Percentiles rank a stretch among this genome's conserved stretches.
phyloP scores from a whole-genome alignment of 2,113 vertebrate genomes.

The Trichomycterus rosablanca region DNA sequence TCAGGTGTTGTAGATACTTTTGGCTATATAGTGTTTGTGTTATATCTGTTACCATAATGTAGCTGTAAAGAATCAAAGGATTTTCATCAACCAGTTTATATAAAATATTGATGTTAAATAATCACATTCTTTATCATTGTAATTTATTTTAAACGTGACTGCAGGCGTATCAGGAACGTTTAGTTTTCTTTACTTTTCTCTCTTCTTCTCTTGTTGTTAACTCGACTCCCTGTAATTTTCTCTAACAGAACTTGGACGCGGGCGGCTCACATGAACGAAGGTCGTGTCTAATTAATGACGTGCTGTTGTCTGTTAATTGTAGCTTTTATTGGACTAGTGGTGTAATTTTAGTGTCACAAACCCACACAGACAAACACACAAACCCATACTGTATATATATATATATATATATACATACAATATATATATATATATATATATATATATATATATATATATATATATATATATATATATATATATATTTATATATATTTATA shows the following conservation, averaged over 20 bases:
- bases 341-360: too few species aligned
- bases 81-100: too few species aligned
- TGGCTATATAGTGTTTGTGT: too few species aligned
- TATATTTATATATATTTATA: too few species aligned
- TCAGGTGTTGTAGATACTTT: too few species aligned
- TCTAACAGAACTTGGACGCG: neutral
- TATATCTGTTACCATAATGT: too few species aligned
- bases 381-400: neutral
- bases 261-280: neutral
- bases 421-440: too few species aligned
- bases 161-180: neutral
- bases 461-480: neutral
- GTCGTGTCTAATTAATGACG: conserved; percentile 12
- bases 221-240: neutral
- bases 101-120: too few species aligned
- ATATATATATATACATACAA: neutral
- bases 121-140: too few species aligned
- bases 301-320: conserved; percentile 20
- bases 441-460: neutral
- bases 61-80: too few species aligned
- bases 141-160: too few species aligned
- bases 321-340: neutral
- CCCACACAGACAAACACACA: neutral
- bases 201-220: neutral
- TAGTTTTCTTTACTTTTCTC: neutral